A percentile compares a stretch with the other conserved stretches of the same genome.
Evolutionary conservation across 1,140 invertebrate genomes (phyloP).

Genomic region (Rhyzopertha dominica): DNA sequence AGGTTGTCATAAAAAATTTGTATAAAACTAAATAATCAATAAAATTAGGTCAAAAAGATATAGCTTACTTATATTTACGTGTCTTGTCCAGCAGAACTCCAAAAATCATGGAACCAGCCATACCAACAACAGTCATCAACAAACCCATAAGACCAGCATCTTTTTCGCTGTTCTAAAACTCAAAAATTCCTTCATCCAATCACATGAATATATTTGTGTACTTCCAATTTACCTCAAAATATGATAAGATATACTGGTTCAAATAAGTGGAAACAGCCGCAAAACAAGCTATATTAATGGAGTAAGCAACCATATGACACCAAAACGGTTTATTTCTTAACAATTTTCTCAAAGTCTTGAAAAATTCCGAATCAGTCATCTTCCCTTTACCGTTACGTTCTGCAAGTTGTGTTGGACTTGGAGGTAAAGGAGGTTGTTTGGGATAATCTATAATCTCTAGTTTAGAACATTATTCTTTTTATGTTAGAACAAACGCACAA

Average conservation of each 20-base stretch:
- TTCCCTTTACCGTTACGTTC: slow-evolving; percentile 9
- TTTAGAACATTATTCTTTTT: neutral
- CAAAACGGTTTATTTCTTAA: slow-evolving; percentile 22
- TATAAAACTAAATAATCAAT: neutral
- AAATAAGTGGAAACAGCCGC: slow-evolving; percentile 23
- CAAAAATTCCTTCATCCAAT: slow-evolving; percentile 3
- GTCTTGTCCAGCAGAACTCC: slow-evolving; percentile 66
- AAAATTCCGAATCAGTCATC: slow-evolving; percentile 11
- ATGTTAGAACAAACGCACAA: slow-evolving; percentile 14
- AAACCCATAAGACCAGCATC: slow-evolving; percentile 68
- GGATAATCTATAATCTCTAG: slow-evolving; percentile 27
- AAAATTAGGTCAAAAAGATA: neutral
- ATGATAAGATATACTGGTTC: slow-evolving; percentile 29
- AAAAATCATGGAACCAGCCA: slow-evolving; percentile 61
- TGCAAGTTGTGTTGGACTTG: slow-evolving; percentile 9
- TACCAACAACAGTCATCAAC: slow-evolving; percentile 61
- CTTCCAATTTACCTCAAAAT: slow-evolving; percentile 25
- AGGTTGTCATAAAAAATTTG: slow-evolving; percentile 1
- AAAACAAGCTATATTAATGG: slow-evolving; percentile 28
- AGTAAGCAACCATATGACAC: slow-evolving; percentile 22
- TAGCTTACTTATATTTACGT: slow-evolving; percentile 45
- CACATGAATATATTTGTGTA: neutral
- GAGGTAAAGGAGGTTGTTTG: slow-evolving; percentile 16
- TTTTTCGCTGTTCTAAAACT: slow-evolving; percentile 41
- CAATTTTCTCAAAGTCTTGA: slow-evolving; percentile 14